Percentiles rank a stretch among this genome's conserved stretches.
Evolutionary conservation across 92 coral and sea anemone genomes (phyloP).

Genomic region (Zoanthus gigantus): DNA sequence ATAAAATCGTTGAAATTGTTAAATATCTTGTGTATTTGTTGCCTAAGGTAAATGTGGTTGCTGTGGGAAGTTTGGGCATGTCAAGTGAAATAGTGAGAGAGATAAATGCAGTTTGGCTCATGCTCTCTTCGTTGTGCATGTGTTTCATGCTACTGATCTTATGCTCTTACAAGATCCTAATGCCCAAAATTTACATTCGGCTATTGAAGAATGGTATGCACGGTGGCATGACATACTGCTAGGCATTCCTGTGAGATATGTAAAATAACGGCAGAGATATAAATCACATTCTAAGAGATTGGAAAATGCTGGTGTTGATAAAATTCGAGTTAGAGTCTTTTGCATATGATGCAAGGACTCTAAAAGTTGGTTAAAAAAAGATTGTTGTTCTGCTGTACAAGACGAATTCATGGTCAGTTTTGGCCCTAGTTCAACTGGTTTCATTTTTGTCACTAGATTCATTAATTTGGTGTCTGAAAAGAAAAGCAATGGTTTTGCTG

Average conservation of each 20-base stretch:
- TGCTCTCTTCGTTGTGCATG: conserved; percentile 16
- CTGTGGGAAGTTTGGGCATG: conserved; percentile 13
- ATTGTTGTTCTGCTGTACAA: not conserved
- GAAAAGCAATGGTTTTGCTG: not conserved
- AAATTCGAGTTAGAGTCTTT: conserved; percentile 19
- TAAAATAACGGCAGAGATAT: conserved; percentile 47
- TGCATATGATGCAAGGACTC: not conserved
- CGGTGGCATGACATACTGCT: conserved; percentile 54
- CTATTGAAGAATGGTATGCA: conserved; percentile 22
- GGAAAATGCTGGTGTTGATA: conserved; percentile 44
- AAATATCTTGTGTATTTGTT: not conserved
- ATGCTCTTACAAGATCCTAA: not conserved
- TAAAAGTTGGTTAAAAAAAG: not conserved
- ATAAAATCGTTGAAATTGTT: not conserved
- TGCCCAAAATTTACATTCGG: conserved; percentile 53
- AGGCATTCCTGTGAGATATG: conserved; percentile 38
- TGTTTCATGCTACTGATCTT: conserved; percentile 15
- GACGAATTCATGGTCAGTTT: not conserved
- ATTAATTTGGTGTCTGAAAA: conserved; percentile 14
- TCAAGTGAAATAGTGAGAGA: conserved; percentile 17
- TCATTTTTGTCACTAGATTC: not conserved
- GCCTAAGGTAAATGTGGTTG: conserved; percentile 2
- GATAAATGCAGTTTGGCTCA: conserved; percentile 2
- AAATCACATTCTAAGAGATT: conserved; percentile 55
- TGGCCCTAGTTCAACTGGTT: not conserved